Evolutionary conservation across 1,140 invertebrate species (phyloP).

Genomic region (Sesamia nonagrioides): DNA sequence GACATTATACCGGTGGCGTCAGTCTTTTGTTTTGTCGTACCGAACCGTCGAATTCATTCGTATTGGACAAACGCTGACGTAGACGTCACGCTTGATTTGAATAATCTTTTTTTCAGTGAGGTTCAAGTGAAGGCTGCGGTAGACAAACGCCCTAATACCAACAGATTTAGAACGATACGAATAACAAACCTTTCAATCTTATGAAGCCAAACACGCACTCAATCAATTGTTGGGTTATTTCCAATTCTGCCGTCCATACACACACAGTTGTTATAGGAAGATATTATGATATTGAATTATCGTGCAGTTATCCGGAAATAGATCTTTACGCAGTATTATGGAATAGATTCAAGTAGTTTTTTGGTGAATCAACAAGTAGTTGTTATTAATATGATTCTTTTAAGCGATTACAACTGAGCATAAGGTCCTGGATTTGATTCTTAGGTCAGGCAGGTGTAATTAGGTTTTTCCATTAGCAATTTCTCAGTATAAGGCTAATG

Average conservation of each 20-base stretch:
- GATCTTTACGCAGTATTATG: background rate
- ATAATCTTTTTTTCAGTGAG: no score
- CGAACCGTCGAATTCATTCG: no score
- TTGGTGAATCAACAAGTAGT: background rate
- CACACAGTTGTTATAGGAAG: background rate
- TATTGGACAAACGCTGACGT: no score
- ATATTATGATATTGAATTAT: background rate
- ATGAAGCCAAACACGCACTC: conserved; percentile 16
- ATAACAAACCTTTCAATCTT: conserved; percentile 11
- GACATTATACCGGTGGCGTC: no score
- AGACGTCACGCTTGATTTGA: no score
- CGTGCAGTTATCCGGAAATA: background rate
- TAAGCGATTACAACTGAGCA: no score
- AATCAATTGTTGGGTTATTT: conserved; percentile 39
- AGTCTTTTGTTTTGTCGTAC: no score
- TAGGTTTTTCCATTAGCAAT: no score
- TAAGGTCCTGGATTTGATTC: no score
- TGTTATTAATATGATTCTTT: background rate
- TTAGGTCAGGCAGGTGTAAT: no score
- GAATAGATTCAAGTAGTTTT: background rate
- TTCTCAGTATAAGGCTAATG: no score
- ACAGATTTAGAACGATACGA: conserved; percentile 9
- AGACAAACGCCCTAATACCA: background rate
- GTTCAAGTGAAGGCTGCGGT: no score
- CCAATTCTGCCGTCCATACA: background rate